Evolutionary conservation across 2,888 invertebrate species (phyloP), one percentile per base, ranked within the genome.

Genomic region (Caenorhabditis wallacei): DNA sequence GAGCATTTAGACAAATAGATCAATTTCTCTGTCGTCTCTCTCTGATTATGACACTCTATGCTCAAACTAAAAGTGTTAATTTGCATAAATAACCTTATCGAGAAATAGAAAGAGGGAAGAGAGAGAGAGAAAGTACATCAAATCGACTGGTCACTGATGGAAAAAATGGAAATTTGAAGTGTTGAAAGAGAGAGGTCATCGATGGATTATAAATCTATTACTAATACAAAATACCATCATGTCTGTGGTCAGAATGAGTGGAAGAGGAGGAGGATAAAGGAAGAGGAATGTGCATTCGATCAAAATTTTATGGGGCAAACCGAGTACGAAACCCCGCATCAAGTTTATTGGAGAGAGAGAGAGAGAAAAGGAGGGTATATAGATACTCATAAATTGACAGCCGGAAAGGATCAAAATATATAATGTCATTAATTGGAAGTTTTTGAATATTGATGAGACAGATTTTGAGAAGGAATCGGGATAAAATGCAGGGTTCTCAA

Each of bases 1-100:
- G 69, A 76, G 68, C 76, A 76, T 76, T 76, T 76, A 59, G 59
- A 57, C 76, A 76, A 76, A 76, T 76, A 76, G 76, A 76, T 76
- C 76, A 76, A 30, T 46, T 59, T 69, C 68, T 76, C 68, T 68
- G 59, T 16, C 0, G 7, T 57, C 76, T 76, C 76, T 76, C 76
- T 53, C 69, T 26, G 53, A 61, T 40, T 30, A 4, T 18, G 22
- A 61, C 22, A 43, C 68, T 68, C 46, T 69, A 30, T 76, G n/a
- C 8, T 20, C 13, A n/a, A 24, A 35, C n/a, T 30, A 16, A 26
- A 76, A 76, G 76, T 76, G 76, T 76, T 76, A 76, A 76, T 76
- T 76, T 76, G 76, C 76, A 76, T 76, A 76, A 76, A 76, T 63
- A 54, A 46, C 53, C 40, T 20, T 56, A n/a, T 30, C 26, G 18